phyloP scores from a whole-genome alignment of 2,888 invertebrate genomes.

The Tenthredo amoena region DNA sequence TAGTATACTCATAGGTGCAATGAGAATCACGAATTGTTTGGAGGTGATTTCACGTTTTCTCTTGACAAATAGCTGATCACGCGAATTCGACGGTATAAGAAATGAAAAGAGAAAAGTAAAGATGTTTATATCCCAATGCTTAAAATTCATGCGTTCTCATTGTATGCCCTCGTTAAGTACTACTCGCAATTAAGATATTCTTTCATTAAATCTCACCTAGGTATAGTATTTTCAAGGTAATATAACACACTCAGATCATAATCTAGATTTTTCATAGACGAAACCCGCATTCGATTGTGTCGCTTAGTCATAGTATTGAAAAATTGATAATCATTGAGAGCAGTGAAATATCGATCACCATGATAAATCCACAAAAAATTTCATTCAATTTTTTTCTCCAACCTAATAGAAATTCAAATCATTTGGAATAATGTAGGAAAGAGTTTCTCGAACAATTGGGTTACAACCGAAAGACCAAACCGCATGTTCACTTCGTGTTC shows the following conservation, averaged over 20 bases:
- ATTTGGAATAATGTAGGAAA: neutral
- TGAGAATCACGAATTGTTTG: neutral
- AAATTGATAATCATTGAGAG: neutral
- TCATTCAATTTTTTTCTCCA: neutral
- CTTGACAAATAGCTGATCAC: constrained; percentile 35
- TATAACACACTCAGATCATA: neutral
- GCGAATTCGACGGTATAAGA: constrained; percentile 30
- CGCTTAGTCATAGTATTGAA: neutral
- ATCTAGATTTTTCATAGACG: neutral
- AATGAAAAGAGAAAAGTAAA: constrained; percentile 33
- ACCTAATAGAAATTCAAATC: constrained; percentile 4
- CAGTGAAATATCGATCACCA: neutral
- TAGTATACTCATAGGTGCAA: neutral
- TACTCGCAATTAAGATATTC: neutral
- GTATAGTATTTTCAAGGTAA: neutral
- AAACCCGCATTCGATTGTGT: neutral
- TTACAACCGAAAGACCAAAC: neutral
- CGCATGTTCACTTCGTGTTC: neutral
- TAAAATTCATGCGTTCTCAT: constrained; percentile 42
- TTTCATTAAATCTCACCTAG: constrained; percentile 18
- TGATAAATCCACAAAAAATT: neutral
- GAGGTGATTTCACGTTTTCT: constrained; percentile 29
- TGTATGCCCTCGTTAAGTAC: constrained; percentile 15
- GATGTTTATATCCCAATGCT: constrained; percentile 14
- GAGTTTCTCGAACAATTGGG: constrained; percentile 32